phyloP scores from a whole-genome alignment of 2,888 invertebrate genomes.

The Rotaria socialis region DNA sequence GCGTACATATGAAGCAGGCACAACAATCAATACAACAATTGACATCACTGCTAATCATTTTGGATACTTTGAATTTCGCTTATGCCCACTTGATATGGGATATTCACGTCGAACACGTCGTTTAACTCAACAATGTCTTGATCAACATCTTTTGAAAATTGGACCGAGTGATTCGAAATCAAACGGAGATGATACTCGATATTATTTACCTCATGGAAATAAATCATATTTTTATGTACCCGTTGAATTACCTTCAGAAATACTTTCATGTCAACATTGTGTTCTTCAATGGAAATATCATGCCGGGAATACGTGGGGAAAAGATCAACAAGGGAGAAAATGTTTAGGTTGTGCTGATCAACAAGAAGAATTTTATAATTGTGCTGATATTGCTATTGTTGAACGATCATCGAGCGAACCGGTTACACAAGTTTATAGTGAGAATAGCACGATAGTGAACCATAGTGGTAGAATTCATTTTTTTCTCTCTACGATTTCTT shows the following conservation, averaged over 20 bases:
- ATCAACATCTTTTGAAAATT: constrained; percentile 38
- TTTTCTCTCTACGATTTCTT: not conserved
- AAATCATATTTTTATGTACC: constrained; percentile 30
- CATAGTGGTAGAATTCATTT: not conserved
- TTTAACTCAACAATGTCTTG: constrained; percentile 46
- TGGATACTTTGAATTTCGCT: constrained; percentile 57
- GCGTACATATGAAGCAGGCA: constrained; percentile 53
- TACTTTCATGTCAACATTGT: not conserved
- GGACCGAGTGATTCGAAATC: not conserved
- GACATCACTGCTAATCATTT: constrained; percentile 58
- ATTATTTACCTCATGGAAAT: constrained; percentile 37
- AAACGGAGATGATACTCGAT: constrained; percentile 4
- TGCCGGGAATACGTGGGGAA: constrained; percentile 35
- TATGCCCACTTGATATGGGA: constrained; percentile 54
- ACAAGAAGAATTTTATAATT: constrained; percentile 36
- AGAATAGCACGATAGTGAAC: not conserved
- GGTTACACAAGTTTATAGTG: not conserved
- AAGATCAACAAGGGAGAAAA: constrained; percentile 3
- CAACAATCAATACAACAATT: constrained; percentile 54
- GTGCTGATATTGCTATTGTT: constrained; percentile 26
- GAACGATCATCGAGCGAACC: not conserved
- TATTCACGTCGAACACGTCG: constrained; percentile 49
- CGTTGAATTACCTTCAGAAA: not conserved
- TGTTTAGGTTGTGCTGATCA: constrained; percentile 37
- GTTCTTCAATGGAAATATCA: constrained; percentile 37